A percentile compares a stretch with the other conserved stretches of the same genome.
phyloP scores from a whole-genome alignment of 2,888 invertebrate genomes.

The Pammene aurita region DNA sequence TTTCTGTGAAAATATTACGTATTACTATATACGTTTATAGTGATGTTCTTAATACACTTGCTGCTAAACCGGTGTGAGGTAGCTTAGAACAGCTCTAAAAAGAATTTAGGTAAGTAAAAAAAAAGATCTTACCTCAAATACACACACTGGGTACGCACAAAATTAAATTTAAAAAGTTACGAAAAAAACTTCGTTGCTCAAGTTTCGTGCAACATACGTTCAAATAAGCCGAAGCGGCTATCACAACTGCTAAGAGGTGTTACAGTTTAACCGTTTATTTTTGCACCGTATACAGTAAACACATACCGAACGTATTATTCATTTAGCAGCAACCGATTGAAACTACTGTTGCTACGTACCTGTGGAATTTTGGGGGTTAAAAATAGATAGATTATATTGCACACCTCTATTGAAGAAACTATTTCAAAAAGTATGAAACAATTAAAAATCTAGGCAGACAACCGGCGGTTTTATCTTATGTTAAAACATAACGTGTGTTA shows the following conservation, averaged over 20 bases:
- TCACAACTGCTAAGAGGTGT: conserved; percentile 70
- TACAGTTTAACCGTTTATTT: conserved; percentile 71
- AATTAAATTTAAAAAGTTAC: conserved; percentile 13
- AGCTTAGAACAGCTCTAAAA: too few relatives aligned
- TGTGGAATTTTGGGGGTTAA: conserved; percentile 22
- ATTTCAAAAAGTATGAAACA: too few relatives aligned
- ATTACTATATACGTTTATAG: too few relatives aligned
- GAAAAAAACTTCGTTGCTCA: conserved; percentile 24
- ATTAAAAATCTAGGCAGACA: too few relatives aligned
- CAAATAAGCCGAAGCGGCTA: conserved; percentile 61
- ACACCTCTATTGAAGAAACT: too few relatives aligned
- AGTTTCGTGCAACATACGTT: conserved; percentile 56
- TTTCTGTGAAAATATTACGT: too few relatives aligned
- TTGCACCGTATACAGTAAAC: conserved; percentile 58
- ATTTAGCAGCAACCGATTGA: conserved; percentile 43
- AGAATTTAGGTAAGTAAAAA: too few relatives aligned
- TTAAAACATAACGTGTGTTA: too few relatives aligned
- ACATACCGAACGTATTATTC: conserved; percentile 60
- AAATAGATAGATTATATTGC: background rate
- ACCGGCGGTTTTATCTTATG: too few relatives aligned
- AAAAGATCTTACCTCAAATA: conserved; percentile 22
- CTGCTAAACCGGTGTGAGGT: too few relatives aligned
- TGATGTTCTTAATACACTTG: too few relatives aligned
- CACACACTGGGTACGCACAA: conserved; percentile 15
- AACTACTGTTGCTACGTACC: conserved; percentile 33